Base-by-base conservation (phyloP, 2,113 vertebrate genomes). In the Miniopterus natalensis region DNA sequence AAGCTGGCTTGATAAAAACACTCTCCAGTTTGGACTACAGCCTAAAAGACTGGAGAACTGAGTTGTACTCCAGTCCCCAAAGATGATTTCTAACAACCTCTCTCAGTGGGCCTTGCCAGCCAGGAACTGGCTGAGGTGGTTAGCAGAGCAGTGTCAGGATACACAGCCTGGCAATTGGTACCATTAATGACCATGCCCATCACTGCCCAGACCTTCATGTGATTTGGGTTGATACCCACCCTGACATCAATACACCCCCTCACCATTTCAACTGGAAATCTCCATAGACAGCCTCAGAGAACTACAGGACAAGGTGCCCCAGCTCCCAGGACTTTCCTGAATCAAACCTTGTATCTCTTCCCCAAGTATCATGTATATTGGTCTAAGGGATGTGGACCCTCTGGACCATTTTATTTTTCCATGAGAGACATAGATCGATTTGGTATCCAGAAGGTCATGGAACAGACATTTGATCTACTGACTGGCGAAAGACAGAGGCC, bases 181-280 rank as follows among this genome's bases (percentile, higher is more conserved):
- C 99, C 8, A 98, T 99, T 96, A 98, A 97, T 4, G 99, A 99
- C 55, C 99, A 99, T 0, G 98, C 99, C 68, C 98, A 95, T 96
- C 99, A 99, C 95, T 99, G 98, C 96, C 99, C 99, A 3, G 99
- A 99, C 96, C 98, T 99, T 9, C 99, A 99, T 83, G 98, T 99
- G 75, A 99, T 99, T 96, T 99, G 99, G 99, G 99, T 99, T 45
- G 99, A 99, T 51, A 99, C 99, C 1, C 99, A 99, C 1, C 99
- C 99, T 5, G 99, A 99, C 74, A 98, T 99, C 65, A 99, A 99
- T 96, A 99, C 99, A 0, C 99, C 99, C 99, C 15, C 98, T 99
- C 91, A 99, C 99, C n/a, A 99, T 99, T 42, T 98, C 98, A 5
- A 99, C 99, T 65, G 99, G 99, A 95, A 99, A 98, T 98, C 99